phyloP scores from a whole-genome alignment of 2,888 invertebrate species.

The Eupithecia centaureata region DNA sequence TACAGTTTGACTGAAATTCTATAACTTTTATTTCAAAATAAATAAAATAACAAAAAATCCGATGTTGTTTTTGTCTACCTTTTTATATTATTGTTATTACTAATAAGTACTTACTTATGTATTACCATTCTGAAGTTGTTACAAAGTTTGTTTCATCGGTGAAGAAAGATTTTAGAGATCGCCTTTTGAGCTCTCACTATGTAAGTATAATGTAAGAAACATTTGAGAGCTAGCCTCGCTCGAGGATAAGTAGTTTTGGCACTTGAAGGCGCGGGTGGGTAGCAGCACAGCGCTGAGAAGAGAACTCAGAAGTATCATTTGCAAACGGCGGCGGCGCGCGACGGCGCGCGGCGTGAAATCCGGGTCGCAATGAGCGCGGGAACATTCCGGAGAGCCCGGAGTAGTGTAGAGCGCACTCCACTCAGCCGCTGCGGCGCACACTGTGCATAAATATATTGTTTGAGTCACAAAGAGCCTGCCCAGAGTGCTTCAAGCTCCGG shows the following conservation, averaged over 20 bases:
- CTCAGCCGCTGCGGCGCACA: neutral
- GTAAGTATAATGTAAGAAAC: conserved; percentile 5
- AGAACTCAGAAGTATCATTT: conserved; percentile 28
- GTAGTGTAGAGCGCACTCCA: conserved; percentile 16
- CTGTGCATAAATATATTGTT: conserved; percentile 23
- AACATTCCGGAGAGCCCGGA: conserved; percentile 48
- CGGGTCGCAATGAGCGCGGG: conserved; percentile 36
- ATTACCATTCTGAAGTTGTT: no score
- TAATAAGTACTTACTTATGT: no score
- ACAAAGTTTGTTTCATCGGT: no score
- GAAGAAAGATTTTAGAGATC: no score
- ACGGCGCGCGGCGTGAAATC: conserved; percentile 32
- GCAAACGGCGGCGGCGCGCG: no score
- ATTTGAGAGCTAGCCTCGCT: conserved; percentile 4
- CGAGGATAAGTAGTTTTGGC: conserved; percentile 27
- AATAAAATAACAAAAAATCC: no score
- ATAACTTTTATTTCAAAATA: no score
- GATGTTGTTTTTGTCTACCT: no score
- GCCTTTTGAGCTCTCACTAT: no score
- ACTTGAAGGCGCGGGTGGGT: conserved; percentile 14
- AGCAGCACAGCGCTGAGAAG: neutral
- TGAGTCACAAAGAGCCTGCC: conserved; percentile 20
- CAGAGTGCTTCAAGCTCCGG: neutral
- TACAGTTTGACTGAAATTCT: no score
- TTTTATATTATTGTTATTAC: no score